Evolutionary conservation across 2,113 vertebrate species (phyloP).

Genomic region (Spermophilus dauricus): DNA sequence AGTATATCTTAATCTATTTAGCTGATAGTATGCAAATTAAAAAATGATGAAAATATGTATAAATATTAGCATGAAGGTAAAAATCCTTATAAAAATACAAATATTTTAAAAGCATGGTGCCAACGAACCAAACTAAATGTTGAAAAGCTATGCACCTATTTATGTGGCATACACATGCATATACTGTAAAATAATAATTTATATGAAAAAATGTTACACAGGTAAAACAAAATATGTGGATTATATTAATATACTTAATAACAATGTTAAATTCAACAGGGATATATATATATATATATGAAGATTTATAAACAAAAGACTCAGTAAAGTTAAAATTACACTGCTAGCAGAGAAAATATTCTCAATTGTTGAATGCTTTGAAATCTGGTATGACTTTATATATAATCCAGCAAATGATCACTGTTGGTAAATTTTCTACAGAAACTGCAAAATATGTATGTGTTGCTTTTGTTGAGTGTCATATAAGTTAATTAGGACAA

Average conservation of each 20-base stretch:
- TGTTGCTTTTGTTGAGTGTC: no score
- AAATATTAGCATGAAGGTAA: neutral
- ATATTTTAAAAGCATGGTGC: neutral
- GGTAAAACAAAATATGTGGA: neutral
- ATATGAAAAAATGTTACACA: no score
- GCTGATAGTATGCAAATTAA: neutral
- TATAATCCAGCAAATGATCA: no score
- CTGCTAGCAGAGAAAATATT: no score
- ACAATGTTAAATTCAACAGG: neutral
- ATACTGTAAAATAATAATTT: no score
- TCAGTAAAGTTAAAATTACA: neutral
- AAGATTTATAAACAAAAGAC: neutral
- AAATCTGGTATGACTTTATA: no score
- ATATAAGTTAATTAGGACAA: no score
- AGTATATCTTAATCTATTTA: no score
- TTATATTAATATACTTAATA: neutral
- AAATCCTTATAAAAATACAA: neutral
- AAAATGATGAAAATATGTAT: neutral
- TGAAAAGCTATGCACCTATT: neutral
- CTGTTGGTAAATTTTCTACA: no score
- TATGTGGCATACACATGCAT: neutral
- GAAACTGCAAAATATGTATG: no score
- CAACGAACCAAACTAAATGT: neutral
- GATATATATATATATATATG: neutral
- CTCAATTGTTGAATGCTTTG: no score